Evolutionary conservation across 2,888 invertebrate species (phyloP).

Genomic region (Diachrysia chrysitis): DNA sequence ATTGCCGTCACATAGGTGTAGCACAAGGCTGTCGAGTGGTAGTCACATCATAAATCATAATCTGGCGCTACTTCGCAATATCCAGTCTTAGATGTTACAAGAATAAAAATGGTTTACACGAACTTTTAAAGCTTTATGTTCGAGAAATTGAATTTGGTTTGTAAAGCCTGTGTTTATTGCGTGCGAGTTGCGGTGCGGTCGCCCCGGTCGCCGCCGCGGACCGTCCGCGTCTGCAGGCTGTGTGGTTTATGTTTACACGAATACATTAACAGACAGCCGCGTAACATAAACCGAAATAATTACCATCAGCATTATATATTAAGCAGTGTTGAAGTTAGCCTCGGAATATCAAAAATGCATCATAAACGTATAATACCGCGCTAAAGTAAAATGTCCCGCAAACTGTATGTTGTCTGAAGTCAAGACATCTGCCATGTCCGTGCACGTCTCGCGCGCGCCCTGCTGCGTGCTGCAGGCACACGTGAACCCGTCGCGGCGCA

Average conservation of each 20-base stretch:
- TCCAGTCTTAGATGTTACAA: neutral
- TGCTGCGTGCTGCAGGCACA: conserved; percentile 21
- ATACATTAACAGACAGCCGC: neutral
- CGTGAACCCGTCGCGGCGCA: neutral
- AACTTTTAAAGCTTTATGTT: neutral
- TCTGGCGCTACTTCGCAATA: neutral
- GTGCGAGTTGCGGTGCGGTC: neutral
- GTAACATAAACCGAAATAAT: too few species aligned
- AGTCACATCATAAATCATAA: neutral
- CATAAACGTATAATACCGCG: too few species aligned
- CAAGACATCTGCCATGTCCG: conserved; percentile 17
- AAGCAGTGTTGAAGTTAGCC: too few species aligned
- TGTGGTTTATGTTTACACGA: conserved; percentile 2
- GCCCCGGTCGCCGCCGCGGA: too few species aligned
- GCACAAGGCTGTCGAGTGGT: neutral
- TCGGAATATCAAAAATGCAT: too few species aligned
- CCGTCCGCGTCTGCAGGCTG: neutral
- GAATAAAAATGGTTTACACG: neutral
- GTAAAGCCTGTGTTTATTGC: neutral
- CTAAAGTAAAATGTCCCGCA: conserved; percentile 8
- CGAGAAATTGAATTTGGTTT: neutral
- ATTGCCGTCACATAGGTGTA: neutral
- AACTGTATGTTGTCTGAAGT: conserved; percentile 7
- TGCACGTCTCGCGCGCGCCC: conserved; percentile 21
- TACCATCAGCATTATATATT: too few species aligned